Base-by-base conservation (phyloP, 2,888 invertebrate species). In the Crocallis elinguaria region DNA sequence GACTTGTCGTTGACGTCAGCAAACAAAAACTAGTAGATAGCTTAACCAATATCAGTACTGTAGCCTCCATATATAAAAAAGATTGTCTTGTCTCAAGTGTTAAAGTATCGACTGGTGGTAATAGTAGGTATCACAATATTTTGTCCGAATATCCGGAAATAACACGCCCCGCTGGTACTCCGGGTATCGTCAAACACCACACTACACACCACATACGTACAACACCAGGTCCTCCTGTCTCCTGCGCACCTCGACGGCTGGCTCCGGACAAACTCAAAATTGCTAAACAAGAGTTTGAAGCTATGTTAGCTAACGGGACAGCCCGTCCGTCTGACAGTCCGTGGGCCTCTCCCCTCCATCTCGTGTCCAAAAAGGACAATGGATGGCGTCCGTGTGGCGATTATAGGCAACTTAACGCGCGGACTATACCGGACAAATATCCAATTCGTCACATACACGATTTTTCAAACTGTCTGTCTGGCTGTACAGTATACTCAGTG, bases 361-460 rank as follows among this genome's bases (percentile, higher is more conserved):
- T 77, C 41, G 74, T 66, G 1, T 68, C 71, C 1, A 81, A 79
- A 48, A 66, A 68, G 37, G n/a, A n/a, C n/a, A 64, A 65, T 11
- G 55, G 60, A 1, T 75, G 74, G 75, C 50, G 77, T 1, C 73
- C 73, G 0, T 80, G 82, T 52, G 78, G 79, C 0, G 79, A 84
- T 38, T 83, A 76, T 49, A 45, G 81, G 0, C 7, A 16, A 0
- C 53, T 82, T 0, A 23, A 23, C 8, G 23, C 23, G 1, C 23
- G 23, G 6, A 23, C 23, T 1, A 8, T 23, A 4, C 23, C 81
- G 77, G 37, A 66, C 67, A 0, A 54, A 52, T 16, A 75, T 72
- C 77, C 78, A 0, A 74, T 67, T 1, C 41, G 53, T 1, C 23
- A 45, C 12, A 36, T 45, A 4, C 36, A 36, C 8, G 45, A 45